Evolutionary conservation across 2,888 invertebrate genomes (phyloP).

Genomic region (Cotesia congregata): DNA sequence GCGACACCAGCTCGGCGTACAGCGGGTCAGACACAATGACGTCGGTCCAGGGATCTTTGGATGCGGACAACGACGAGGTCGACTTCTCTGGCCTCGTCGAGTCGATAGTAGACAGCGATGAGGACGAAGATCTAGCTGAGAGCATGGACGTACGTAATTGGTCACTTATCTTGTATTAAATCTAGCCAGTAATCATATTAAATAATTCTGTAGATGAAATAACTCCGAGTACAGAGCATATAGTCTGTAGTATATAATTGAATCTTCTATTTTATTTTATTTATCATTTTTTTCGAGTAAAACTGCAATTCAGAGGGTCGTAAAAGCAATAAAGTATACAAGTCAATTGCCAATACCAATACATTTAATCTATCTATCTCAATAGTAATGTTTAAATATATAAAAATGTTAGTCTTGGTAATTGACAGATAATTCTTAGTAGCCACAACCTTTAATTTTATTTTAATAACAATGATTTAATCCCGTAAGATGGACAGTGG

Average conservation of each 20-base stretch:
- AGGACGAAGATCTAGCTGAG: conserved; percentile 93
- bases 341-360: no score
- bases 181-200: not conserved
- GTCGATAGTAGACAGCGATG: conserved; percentile 96
- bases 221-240: not conserved
- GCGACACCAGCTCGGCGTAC: conserved; percentile 96
- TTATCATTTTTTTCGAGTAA: no score
- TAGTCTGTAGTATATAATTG: not conserved
- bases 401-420: no score
- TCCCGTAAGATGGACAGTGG: no score
- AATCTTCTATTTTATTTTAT: not conserved
- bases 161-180: not conserved
- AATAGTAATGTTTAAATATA: no score
- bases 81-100: conserved; percentile 95
- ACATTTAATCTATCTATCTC: no score
- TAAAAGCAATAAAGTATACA: no score
- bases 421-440: no score
- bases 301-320: no score
- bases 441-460: no score
- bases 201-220: not conserved
- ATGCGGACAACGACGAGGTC: conserved; percentile 81
- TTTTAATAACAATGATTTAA: no score
- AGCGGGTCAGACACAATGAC: conserved; percentile 97
- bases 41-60: conserved; percentile 88
- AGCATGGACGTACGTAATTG: conserved; percentile 82